Evolutionary conservation across 1,140 invertebrate species (phyloP).

Genomic region (Chymomyza costata): DNA sequence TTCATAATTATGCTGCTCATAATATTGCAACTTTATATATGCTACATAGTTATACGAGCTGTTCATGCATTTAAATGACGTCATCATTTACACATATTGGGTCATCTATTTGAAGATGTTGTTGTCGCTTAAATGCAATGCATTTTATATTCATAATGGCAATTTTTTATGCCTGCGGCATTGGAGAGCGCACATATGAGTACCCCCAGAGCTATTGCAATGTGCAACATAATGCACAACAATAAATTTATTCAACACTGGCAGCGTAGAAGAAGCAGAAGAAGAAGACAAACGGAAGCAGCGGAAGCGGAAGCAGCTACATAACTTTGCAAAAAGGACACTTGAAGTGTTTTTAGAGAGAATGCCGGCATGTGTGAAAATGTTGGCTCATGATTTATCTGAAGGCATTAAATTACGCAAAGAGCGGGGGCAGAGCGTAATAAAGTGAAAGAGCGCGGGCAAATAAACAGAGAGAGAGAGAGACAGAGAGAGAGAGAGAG

Average conservation of each 20-base stretch:
- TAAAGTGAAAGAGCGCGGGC: too few species aligned
- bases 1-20: constrained; percentile 51
- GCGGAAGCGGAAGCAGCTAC: too few species aligned
- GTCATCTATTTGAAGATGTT: constrained; percentile 30
- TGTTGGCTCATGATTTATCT: constrained; percentile 55
- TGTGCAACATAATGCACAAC: constrained; percentile 67
- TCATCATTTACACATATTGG: constrained; percentile 36
- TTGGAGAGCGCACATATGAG: constrained; percentile 20
- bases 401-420: constrained; percentile 53
- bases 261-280: constrained; percentile 22
- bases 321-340: too few species aligned
- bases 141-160: constrained; percentile 66
- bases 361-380: constrained; percentile 22
- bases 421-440: too few species aligned
- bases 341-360: constrained; percentile 39
- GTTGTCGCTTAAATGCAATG: constrained; percentile 48
- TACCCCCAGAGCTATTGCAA: background rate
- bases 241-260: constrained; percentile 72
- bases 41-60: background rate
- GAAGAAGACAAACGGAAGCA: background rate
- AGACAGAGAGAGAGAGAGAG: too few species aligned
- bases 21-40: background rate
- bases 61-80: constrained; percentile 32
- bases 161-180: constrained; percentile 43
- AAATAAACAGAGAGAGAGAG: too few species aligned